phyloP scores from a whole-genome alignment of 2,113 vertebrate genomes.

The Dipodomys stephensi region DNA sequence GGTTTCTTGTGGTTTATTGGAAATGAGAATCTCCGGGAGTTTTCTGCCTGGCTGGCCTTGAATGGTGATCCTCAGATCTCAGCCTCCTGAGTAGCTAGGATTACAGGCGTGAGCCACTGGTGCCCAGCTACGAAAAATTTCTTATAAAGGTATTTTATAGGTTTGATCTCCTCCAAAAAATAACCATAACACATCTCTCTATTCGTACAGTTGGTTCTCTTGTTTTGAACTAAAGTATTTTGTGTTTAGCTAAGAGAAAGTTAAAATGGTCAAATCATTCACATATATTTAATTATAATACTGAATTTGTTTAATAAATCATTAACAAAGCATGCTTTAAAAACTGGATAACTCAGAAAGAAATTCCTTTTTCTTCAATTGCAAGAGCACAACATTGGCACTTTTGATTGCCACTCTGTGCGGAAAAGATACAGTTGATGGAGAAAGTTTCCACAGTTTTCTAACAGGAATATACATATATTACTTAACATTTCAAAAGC shows the following conservation, averaged over 20 bases:
- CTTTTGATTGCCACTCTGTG: background rate
- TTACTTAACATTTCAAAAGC: background rate
- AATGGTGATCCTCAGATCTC: too few relatives aligned
- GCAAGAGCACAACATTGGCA: background rate
- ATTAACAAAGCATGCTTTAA: background rate
- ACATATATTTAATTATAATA: background rate
- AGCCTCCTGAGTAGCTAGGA: too few relatives aligned
- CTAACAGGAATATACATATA: background rate
- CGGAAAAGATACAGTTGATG: background rate
- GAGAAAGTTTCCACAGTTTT: conserved; percentile 17
- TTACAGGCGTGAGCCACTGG: too few relatives aligned
- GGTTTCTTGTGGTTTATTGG: too few relatives aligned
- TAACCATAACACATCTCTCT: background rate
- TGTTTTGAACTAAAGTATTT: background rate
- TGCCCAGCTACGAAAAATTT: background rate
- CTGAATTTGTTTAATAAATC: background rate
- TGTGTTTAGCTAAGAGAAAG: background rate
- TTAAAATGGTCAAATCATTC: background rate
- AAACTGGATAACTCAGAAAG: background rate
- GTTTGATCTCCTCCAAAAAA: background rate
- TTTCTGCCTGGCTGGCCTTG: too few relatives aligned
- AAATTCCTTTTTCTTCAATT: background rate
- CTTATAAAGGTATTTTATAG: background rate
- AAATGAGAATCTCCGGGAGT: too few relatives aligned
- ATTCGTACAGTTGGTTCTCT: background rate